A percentile compares a stretch with the other conserved stretches of the same genome.
These are phyloP conservation scores for Pterostichus niger DNA, from an alignment of 2,888 invertebrate genomes.

Conservation along the genomic window DNA sequence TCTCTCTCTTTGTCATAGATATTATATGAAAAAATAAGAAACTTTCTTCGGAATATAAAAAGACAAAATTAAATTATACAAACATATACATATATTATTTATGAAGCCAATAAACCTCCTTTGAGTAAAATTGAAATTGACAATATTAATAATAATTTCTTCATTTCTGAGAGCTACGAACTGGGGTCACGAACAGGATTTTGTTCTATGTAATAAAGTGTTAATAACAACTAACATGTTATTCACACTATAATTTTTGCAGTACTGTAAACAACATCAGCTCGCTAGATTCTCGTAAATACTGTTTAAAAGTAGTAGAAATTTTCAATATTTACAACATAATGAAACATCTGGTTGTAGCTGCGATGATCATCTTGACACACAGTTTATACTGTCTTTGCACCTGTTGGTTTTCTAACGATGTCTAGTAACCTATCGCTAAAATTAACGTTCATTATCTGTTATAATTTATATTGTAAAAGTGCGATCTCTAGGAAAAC, in stretches of 20 bases:
- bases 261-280: background rate
- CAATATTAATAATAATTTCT: background rate
- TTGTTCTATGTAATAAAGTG: background rate
- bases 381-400: slow-evolving; percentile 10
- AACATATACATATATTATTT: no score
- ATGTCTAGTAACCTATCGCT: slow-evolving; percentile 2
- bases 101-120: no score
- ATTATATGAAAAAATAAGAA: no score
- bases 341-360: slow-evolving; percentile 21
- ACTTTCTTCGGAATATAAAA: no score
- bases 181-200: no score
- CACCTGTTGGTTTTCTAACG: slow-evolving; percentile 46
- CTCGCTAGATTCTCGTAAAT: background rate
- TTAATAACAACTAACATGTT: background rate
- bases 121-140: no score
- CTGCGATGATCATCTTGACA: slow-evolving; percentile 12
- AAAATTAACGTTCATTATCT: slow-evolving; percentile 51
- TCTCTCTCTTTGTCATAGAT: no score
- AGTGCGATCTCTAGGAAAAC: background rate
- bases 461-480: slow-evolving; percentile 50
- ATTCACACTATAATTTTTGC: slow-evolving; percentile 19
- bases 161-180: no score
- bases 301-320: slow-evolving; percentile 16
- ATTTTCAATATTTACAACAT: slow-evolving; percentile 37
- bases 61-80: no score